Conservation (phyloP, 2,888 invertebrate species). For the Tholera decimalis region DNA sequence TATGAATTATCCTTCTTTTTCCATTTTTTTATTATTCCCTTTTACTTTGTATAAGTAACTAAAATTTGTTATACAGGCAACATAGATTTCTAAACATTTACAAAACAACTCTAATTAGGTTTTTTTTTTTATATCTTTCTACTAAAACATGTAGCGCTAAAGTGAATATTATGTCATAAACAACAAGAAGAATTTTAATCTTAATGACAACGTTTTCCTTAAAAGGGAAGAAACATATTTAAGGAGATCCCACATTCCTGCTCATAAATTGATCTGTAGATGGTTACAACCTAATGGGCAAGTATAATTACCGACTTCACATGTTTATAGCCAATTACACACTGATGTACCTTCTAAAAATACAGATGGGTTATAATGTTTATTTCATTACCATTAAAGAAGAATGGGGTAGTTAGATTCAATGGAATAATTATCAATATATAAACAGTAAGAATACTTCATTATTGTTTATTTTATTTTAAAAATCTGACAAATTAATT, state of each 20-base stretch:
- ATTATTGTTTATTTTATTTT: no score
- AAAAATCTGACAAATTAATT: no score
- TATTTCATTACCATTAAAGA: slow-evolving; percentile 21
- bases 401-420: background rate
- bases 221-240: slow-evolving; percentile 27
- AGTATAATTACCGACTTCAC: slow-evolving; percentile 47
- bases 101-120: background rate
- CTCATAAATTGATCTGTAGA: slow-evolving; percentile 49
- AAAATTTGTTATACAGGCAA: background rate
- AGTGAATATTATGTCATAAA: slow-evolving; percentile 22
- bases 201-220: slow-evolving; percentile 11
- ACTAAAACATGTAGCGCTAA: slow-evolving; percentile 2
- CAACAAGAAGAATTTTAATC: slow-evolving; percentile 23
- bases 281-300: slow-evolving; percentile 37
- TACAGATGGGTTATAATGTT: slow-evolving; percentile 7
- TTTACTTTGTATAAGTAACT: background rate
- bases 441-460: no score
- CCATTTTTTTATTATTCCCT: background rate
- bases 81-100: background rate
- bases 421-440: no score
- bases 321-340: slow-evolving; percentile 52
- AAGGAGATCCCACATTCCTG: slow-evolving; percentile 41
- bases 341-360: slow-evolving; percentile 16
- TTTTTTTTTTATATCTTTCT: background rate
- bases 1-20: background rate